These are phyloP conservation scores for Drosophila sturtevanti DNA, from an alignment of 1,140 invertebrate genomes.

Conservation along the genomic window DNA sequence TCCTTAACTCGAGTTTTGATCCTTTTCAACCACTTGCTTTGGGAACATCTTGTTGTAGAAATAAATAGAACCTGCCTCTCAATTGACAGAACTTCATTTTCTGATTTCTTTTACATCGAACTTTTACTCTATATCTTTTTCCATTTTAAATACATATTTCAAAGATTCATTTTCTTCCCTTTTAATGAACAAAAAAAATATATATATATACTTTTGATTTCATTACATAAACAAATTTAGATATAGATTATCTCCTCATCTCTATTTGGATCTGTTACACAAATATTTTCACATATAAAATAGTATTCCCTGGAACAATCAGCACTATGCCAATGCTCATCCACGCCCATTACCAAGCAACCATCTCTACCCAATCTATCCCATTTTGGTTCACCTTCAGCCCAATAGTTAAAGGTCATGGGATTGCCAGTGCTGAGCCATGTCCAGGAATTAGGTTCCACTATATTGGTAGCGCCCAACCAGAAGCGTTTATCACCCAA, in stretches of 20 bases:
- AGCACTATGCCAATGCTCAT: constrained; percentile 49
- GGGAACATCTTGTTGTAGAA: too few relatives aligned
- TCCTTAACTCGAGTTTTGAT: too few relatives aligned
- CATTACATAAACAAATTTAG: background rate
- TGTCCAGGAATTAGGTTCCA: constrained; percentile 29
- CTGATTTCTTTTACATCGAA: too few relatives aligned
- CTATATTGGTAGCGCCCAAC: constrained; percentile 55
- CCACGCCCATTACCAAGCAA: constrained; percentile 35
- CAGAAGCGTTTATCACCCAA: constrained; percentile 45
- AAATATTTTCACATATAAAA: constrained; percentile 54
- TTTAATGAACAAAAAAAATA: background rate
- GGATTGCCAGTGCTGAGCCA: constrained; percentile 53
- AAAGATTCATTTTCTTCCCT: background rate
- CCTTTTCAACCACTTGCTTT: too few relatives aligned
- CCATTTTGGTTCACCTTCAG: constrained; percentile 19
- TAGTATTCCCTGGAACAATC: constrained; percentile 26
- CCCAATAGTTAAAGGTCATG: constrained; percentile 53
- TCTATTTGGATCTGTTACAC: constrained; percentile 13
- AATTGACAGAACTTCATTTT: too few relatives aligned
- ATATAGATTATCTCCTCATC: constrained; percentile 22
- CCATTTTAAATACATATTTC: too few relatives aligned
- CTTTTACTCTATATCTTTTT: too few relatives aligned
- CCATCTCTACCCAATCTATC: background rate
- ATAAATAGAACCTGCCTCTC: too few relatives aligned
- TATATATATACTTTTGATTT: background rate